These are phyloP conservation scores for human DNA, from an alignment of 2,113 vertebrate species.

Conservation along the genomic window DNA sequence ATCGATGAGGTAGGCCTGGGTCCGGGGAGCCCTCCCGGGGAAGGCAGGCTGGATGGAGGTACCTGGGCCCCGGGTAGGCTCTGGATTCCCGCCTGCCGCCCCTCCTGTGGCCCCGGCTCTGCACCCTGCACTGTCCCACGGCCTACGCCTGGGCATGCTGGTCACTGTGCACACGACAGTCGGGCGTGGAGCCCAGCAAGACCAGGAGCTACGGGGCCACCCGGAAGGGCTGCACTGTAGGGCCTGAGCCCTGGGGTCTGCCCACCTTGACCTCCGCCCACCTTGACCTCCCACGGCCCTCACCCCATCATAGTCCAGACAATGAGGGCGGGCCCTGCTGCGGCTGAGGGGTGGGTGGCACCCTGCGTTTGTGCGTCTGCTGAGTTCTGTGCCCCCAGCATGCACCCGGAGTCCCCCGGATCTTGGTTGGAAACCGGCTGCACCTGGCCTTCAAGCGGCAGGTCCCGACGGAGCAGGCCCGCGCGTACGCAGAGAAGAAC, in stretches of 20 bases:
- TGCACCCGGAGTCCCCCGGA: constrained; percentile 96
- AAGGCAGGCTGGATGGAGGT: neutral
- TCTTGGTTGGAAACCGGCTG: constrained; percentile 97
- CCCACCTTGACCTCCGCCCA: neutral
- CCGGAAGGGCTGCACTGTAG: neutral
- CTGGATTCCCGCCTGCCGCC: neutral
- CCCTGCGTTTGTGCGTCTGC: neutral
- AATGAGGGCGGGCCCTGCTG: neutral
- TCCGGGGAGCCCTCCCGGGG: neutral
- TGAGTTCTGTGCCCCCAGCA: constrained; percentile 84
- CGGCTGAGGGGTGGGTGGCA: no score
- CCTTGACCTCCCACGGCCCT: neutral
- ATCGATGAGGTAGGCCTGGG: constrained; percentile 93
- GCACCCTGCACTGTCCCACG: neutral
- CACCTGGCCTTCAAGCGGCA: constrained; percentile 98
- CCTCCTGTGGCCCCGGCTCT: neutral
- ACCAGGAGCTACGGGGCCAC: neutral
- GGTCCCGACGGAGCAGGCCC: constrained; percentile 96
- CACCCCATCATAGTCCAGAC: neutral
- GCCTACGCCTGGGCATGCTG: neutral
- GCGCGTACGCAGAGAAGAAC: constrained; percentile 97
- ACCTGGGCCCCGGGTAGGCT: neutral
- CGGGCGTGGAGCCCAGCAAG: no score
- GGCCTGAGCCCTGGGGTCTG: neutral
- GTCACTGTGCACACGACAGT: neutral